Evolutionary conservation across 2,113 vertebrate genomes (phyloP).

Genomic region (Anhinga anhinga): DNA sequence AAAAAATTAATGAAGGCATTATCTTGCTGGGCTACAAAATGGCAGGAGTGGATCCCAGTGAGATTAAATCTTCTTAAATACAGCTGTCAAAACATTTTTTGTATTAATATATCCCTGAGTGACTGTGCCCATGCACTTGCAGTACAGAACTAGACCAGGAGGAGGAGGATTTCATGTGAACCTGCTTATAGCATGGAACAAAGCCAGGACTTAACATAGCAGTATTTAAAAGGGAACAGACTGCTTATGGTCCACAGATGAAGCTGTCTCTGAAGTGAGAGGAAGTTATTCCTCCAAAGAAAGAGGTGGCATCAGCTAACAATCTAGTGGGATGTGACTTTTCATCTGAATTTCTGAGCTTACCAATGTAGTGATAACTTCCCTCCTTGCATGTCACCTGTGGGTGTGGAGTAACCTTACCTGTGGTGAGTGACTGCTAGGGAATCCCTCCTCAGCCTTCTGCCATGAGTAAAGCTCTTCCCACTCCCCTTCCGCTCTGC

Average conservation of each 20-base stretch:
- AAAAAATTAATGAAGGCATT: conserved; percentile 73
- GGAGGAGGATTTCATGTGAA: not conserved
- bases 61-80: conserved; percentile 67
- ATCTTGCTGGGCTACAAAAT: conserved; percentile 64
- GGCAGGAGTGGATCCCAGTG: conserved; percentile 56
- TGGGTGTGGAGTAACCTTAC: not conserved
- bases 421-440: not conserved
- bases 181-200: not conserved
- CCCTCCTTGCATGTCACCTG: no score
- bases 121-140: not conserved
- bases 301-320: not conserved
- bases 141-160: not conserved
- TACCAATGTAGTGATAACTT: not conserved
- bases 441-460: not conserved
- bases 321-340: not conserved
- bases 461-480: not conserved
- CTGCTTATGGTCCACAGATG: not conserved
- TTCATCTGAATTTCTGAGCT: not conserved
- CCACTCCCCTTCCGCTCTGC: not conserved
- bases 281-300: not conserved
- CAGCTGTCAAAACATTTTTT: conserved; percentile 64
- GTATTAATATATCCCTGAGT: conserved; percentile 19
- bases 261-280: not conserved
- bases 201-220: not conserved
- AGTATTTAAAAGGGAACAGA: not conserved